phyloP scores from a whole-genome alignment of 2,113 vertebrate species.

The Oryzias melastigma region DNA sequence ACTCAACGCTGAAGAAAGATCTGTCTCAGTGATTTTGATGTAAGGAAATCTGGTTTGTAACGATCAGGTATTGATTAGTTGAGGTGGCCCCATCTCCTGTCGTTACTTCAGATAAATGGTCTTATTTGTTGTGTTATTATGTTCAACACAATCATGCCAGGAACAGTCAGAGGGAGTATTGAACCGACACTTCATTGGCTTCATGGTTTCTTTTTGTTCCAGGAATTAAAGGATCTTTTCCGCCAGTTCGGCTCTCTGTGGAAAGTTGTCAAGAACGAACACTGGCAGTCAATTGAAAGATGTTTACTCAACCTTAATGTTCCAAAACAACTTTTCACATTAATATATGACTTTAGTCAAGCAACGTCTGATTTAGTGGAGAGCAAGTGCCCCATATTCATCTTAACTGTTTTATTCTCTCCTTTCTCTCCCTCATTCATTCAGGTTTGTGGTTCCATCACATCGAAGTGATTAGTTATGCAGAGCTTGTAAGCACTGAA shows the following conservation, averaged over 20 bases:
- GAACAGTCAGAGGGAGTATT: conserved; percentile 70
- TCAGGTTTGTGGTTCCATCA: conserved; percentile 72
- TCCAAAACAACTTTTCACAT: conserved; percentile 19
- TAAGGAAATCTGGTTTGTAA: conserved; percentile 78
- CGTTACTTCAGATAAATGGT: conserved; percentile 74
- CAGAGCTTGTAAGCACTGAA: conserved; percentile 84
- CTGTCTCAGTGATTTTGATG: conserved; percentile 76
- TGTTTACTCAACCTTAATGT: conserved; percentile 36
- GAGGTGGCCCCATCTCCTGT: conserved; percentile 70
- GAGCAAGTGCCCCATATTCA: conserved; percentile 51
- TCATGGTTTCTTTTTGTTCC: conserved; percentile 63
- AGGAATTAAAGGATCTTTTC: conserved; percentile 62
- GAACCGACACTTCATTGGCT: conserved; percentile 73
- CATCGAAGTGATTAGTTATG: conserved; percentile 87
- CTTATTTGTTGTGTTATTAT: conserved; percentile 80
- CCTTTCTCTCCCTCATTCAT: conserved; percentile 64
- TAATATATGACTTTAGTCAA: conserved; percentile 46
- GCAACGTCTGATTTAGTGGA: conserved; percentile 67
- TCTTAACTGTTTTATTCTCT: conserved; percentile 67
- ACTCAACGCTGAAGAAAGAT: conserved; percentile 65
- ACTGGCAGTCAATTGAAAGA: conserved; percentile 48
- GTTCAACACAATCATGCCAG: conserved; percentile 76
- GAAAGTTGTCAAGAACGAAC: conserved; percentile 30
- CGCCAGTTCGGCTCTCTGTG: conserved; percentile 23
- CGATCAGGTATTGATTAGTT: conserved; percentile 64